Evolutionary conservation across 1,140 invertebrate species (phyloP), one percentile per base, ranked within the genome.

Genomic region (Ylistrum balloti): DNA sequence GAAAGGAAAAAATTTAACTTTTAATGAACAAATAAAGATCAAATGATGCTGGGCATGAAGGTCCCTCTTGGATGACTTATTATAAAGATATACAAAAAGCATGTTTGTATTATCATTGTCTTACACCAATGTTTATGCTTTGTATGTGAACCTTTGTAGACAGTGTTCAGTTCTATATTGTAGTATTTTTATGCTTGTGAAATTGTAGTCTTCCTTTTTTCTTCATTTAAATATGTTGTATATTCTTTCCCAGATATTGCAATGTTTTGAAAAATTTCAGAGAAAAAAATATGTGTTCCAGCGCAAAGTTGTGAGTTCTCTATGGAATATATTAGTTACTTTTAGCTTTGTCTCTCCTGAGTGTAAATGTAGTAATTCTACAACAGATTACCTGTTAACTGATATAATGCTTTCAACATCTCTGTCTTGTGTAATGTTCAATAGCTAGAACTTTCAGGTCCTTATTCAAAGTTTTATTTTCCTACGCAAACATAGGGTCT

Each of bases 291-390:
- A 74, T 74, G 56, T 74, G 56, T 74, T 28, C 56, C 56, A 74
- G 56, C 56, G 56, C 56, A 74, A 74, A 28, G 56, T 74, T 74
- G 56, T 74, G 56, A 74, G 56, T 74, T 74, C 9, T 28, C 56
- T 74, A 11, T n/a, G 22, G 56, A 28, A n/a, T 56, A 56, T 56
- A 11, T 20, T 56, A 11, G 13, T 74, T 74, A 2, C 1, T n/a
- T 74, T n/a, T 74, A 74, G 56, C 56, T 74, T n/a, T n/a, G 17
- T 74, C 28, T 74, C 56, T 74, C 56, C 17, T 28, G 17, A 74
- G 56, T 74, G 56, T 74, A n/a, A 74, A 74, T 3, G n/a, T 74
- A 28, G 56, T 28, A 17, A 74, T 74, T 74, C 22, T 3, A 28
- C 0, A 74, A 74, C 45, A 56, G 20, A 3, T 3, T 56, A 15